Conservation (phyloP, 2,888 invertebrate genomes). For the Mythimna ferrago region DNA sequence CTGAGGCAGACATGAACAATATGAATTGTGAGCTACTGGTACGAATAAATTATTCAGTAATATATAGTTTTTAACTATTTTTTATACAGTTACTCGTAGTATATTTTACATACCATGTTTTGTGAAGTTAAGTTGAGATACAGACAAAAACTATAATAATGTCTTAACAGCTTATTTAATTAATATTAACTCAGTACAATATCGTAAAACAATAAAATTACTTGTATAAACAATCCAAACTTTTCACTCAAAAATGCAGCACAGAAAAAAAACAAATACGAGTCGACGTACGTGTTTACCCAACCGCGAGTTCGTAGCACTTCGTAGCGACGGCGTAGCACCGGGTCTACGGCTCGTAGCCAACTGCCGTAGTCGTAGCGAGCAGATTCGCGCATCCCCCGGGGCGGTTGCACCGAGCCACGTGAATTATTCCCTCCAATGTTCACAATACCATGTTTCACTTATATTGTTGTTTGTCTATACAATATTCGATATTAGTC, state of each 20-base stretch:
- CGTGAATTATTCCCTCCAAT: slow-evolving; percentile 70
- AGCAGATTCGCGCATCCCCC: slow-evolving; percentile 78
- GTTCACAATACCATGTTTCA: slow-evolving; percentile 64
- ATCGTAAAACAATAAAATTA: not conserved
- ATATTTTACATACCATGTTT: not conserved
- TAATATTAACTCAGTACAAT: not conserved
- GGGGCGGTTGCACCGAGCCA: slow-evolving; percentile 72
- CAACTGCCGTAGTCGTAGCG: slow-evolving; percentile 82
- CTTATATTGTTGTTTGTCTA: slow-evolving; percentile 66
- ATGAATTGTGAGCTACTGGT: not conserved
- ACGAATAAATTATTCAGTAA: slow-evolving; percentile 19
- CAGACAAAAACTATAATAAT: not conserved
- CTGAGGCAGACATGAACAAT: not conserved
- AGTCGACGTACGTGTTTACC: slow-evolving; percentile 72
- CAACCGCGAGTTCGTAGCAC: slow-evolving; percentile 74
- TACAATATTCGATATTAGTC: slow-evolving; percentile 16
- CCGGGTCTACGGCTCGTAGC: slow-evolving; percentile 83
- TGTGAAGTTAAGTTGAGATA: not conserved
- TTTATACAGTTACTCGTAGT: too few species aligned
- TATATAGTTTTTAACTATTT: not conserved
- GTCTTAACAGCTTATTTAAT: not conserved
- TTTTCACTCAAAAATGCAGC: slow-evolving; percentile 54
- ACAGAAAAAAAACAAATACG: slow-evolving; percentile 56
- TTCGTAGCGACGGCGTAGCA: slow-evolving; percentile 80
- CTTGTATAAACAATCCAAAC: slow-evolving; percentile 26